Evolutionary conservation across 1,140 invertebrate genomes (phyloP), one percentile per base, ranked within the genome.

Genomic region (Drosophila miranda): DNA sequence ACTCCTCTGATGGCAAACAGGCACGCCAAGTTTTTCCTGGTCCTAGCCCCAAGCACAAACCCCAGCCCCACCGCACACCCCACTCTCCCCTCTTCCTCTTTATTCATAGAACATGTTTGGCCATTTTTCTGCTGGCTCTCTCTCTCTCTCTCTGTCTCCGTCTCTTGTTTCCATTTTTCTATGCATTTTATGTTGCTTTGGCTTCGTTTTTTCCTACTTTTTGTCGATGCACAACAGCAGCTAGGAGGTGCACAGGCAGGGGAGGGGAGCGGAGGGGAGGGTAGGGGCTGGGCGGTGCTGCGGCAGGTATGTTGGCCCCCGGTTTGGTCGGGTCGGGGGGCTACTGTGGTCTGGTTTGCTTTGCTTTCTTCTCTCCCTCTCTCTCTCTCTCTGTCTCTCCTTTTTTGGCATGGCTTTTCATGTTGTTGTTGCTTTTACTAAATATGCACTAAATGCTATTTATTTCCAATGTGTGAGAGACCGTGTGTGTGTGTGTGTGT

Each of bases 101-200:
- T 77, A 77, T 80, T 77, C 77, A 80, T 81, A 87, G 81, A 86
- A 86, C 82, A 87, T 86, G 82, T 87, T 86, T 86, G 82, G 81
- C 81, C 78, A 87, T 87, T 86, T 38, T 86, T 86, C 77, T 82
- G 76, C 68, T 67, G 62, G 68, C 49, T 66, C 56, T 55, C 30
- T 42, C 13, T 26, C 21, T 51, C 56, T 55, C 30, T 34, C 13
- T 26, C 21, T 51, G 21, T 60, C 21, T 76, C 58, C 74, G 49
- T 66, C 77, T 67, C 76, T 80, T 67, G 62, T 62, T 60, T 66
- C 68, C 77, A 77, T 67, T 81, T 63, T 83, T 58, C 69, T 62
- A 53, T 77, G 80, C 61, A 60, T 71, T 72, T 84, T 56, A 57
- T 72, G 79, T 75, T 59, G 74, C 67, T 78, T 74, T 87, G 61